Base-by-base conservation (phyloP, 2,797 vertebrate species). In the Pangasius djambal region DNA sequence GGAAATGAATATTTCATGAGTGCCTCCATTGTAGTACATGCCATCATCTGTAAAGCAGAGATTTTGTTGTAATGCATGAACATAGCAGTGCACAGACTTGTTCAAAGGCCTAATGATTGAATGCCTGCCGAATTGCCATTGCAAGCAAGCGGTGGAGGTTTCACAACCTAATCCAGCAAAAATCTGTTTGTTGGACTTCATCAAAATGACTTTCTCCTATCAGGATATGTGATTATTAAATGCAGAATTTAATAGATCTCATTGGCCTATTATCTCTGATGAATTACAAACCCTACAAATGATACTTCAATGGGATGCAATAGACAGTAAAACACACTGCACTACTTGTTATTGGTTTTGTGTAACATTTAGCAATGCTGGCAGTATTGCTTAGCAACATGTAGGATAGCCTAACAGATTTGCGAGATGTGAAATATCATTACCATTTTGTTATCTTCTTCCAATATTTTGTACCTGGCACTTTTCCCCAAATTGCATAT, bases 1-100 rank as follows among this genome's bases (percentile, higher is more conserved):
- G 88, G 90, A 3, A 91, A 67, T 92, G 92, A 90, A 40, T 70
- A 88, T 88, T 63, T 72, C 91, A 89, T 79, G 75, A 55, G 40
- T 85, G 50, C 10, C 50, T 55, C 75, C n/a, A 6, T 79, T 88
- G 83, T 85, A 83, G 55, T 86, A n/a, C 63, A 88, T 83, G 57
- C 82, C 69, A 87, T 90, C 79, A 79, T 87, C 34, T 86, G 75
- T 88, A 52, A 75, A 87, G 59, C 87, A 90, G 74, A 87, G 65
- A 50, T 84, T 82, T 79, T 74, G 74, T 31, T 40, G 65, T 79
- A 90, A 87, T 88, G 81, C 75, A 82, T 87, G 37, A 89, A 84
- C 81, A 90, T 86, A 22, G 31, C 55, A 67, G 72, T 74, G 52
- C 22, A 86, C 65, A 37, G n/a, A 34, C 37, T n/a, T 59, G 55